Evolutionary conservation across 1,140 invertebrate species (phyloP).

Genomic region (Conus betulinus): DNA sequence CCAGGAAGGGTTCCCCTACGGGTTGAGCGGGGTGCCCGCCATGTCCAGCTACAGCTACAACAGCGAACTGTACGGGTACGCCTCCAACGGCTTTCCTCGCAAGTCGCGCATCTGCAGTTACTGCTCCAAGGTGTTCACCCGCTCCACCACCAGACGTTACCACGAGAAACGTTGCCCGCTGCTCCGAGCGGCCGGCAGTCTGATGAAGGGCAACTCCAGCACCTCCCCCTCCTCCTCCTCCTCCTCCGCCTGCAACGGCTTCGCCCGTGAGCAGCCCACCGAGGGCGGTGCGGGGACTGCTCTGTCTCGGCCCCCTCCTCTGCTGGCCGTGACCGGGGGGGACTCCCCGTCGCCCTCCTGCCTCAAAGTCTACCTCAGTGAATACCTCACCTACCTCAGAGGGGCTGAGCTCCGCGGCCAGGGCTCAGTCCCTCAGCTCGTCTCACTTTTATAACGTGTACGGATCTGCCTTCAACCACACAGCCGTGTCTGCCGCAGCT

Average conservation of each 20-base stretch:
- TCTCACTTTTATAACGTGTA: conserved; percentile 10
- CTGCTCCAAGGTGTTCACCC: conserved; percentile 70
- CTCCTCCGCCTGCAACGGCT: not conserved
- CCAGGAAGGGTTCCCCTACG: conserved; percentile 63
- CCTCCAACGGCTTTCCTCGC: conserved; percentile 68
- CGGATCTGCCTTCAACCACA: conserved; percentile 14
- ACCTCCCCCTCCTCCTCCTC: not conserved
- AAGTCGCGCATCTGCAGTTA: conserved; percentile 71
- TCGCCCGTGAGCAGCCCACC: not conserved
- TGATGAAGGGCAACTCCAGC: conserved; percentile 42
- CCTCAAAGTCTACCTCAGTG: not conserved
- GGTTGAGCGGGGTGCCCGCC: conserved; percentile 66
- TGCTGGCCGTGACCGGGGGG: conserved; percentile 2
- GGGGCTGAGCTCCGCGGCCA: not conserved
- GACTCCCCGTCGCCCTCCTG: not conserved
- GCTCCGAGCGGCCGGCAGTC: conserved; percentile 64
- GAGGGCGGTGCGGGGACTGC: not conserved
- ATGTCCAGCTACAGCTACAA: conserved; percentile 70
- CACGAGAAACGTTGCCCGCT: conserved; percentile 70
- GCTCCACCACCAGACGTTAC: conserved; percentile 70
- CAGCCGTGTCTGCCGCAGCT: conserved; percentile 22
- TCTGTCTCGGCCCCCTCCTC: not conserved
- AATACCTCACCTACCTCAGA: conserved; percentile 27
- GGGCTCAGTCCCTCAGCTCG: conserved; percentile 18
- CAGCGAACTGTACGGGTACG: conserved; percentile 69